phyloP scores from a whole-genome alignment of 1,140 invertebrate genomes.

The Temnothorax nylanderi region DNA sequence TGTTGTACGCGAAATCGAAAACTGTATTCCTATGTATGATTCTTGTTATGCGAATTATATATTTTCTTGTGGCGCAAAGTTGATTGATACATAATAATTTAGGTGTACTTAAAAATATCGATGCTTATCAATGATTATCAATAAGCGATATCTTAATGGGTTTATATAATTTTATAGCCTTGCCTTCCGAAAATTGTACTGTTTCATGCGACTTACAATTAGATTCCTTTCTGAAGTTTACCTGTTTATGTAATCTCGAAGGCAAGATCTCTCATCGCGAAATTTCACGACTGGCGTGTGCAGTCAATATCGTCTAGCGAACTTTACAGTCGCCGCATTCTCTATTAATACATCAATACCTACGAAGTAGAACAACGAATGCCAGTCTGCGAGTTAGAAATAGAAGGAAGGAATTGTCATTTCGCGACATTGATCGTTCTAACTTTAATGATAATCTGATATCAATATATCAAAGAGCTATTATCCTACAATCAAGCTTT shows the following conservation, averaged over 20 bases:
- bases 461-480: conserved; percentile 18
- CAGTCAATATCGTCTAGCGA: conserved; percentile 21
- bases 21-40: background rate
- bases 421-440: background rate
- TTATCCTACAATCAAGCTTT: background rate
- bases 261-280: background rate
- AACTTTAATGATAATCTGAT: conserved; percentile 7
- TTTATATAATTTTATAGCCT: background rate
- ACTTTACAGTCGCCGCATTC: conserved; percentile 36
- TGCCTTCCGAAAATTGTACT: background rate
- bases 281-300: conserved; percentile 19
- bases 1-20: background rate
- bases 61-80: background rate
- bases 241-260: conserved; percentile 12
- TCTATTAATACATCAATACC: conserved; percentile 47
- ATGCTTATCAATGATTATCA: background rate
- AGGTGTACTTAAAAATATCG: background rate
- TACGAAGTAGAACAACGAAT: conserved; percentile 26
- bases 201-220: background rate
- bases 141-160: too few species aligned
- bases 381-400: background rate
- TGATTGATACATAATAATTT: background rate
- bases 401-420: conserved; percentile 6
- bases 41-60: background rate
- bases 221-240: background rate